These are phyloP conservation scores for Drosophila melanica DNA, from an alignment of 1,140 invertebrate genomes.

Conservation along the genomic window DNA sequence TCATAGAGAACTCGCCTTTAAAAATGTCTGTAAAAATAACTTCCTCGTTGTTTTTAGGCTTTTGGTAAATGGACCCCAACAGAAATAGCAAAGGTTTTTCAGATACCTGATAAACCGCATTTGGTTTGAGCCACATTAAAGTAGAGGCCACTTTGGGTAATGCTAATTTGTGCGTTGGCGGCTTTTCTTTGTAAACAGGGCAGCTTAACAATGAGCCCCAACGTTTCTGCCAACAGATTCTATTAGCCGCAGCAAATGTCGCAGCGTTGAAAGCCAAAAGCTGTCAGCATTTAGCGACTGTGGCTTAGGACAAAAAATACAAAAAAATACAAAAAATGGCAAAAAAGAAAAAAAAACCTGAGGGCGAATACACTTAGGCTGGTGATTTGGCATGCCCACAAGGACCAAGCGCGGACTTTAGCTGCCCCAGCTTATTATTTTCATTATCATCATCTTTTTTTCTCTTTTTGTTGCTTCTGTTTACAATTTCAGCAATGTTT, in stretches of 20 bases:
- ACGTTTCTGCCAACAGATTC: neutral
- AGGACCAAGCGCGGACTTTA: conserved; percentile 17
- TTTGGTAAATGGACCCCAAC: neutral
- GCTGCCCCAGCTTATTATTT: conserved; percentile 31
- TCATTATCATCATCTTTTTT: conserved; percentile 7
- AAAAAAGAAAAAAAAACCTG: conserved; percentile 2
- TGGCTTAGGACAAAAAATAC: conserved; percentile 26
- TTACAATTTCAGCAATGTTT: conserved; percentile 34
- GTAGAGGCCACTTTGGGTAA: conserved; percentile 9
- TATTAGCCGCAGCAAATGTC: conserved; percentile 28
- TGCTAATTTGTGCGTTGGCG: conserved; percentile 17
- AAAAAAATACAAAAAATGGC: neutral
- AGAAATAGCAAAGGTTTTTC: neutral
- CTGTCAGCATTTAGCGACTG: conserved; percentile 54
- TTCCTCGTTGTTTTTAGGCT: neutral
- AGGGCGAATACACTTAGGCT: conserved; percentile 25
- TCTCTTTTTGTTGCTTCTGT: conserved; percentile 2
- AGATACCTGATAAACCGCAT: neutral
- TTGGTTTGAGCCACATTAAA: conserved; percentile 22
- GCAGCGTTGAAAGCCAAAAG: conserved; percentile 42
- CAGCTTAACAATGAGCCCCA: conserved; percentile 14
- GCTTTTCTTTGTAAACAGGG: conserved; percentile 34
- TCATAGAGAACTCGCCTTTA: no score
- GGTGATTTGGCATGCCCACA: conserved; percentile 24
- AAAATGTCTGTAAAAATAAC: no score